These are phyloP conservation scores for Triplophysa bombifrons DNA, from an alignment of 2,797 vertebrate genomes.

Conservation along the genomic window DNA sequence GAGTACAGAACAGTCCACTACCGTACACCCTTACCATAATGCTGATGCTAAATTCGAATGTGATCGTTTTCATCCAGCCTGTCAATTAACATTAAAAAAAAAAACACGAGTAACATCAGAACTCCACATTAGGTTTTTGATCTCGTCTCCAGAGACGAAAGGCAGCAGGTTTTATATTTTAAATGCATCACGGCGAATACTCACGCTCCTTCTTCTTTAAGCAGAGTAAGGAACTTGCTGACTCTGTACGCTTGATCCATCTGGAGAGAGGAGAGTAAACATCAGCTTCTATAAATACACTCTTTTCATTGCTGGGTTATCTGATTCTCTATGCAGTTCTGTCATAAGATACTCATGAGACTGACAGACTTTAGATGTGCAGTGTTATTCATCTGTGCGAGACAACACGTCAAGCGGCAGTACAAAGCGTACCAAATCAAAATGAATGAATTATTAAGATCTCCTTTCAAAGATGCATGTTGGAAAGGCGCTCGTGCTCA, in stretches of 20 bases:
- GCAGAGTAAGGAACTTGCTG: conserved; percentile 91
- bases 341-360: conserved; percentile 6
- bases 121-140: neutral
- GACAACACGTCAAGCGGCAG: neutral
- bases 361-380: neutral
- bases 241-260: conserved; percentile 95
- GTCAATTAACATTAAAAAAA: conserved; percentile 56
- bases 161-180: neutral
- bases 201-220: conserved; percentile 94
- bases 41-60: conserved; percentile 73
- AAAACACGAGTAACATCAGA: neutral
- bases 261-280: conserved; percentile 67
- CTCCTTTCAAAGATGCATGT: neutral
- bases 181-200: conserved; percentile 67
- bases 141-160: neutral
- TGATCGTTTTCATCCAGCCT: conserved; percentile 78
- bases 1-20: conserved; percentile 14
- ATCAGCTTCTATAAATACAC: conserved; percentile 6
- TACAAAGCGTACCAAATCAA: neutral
- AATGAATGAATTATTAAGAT: neutral
- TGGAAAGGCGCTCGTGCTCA: neutral
- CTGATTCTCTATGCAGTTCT: neutral
- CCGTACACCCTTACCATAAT: conserved; percentile 67
- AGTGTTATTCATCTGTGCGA: neutral
- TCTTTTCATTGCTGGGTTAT: neutral